Evolutionary conservation across 2,113 vertebrate genomes (phyloP), one percentile per base, ranked within the genome.

Genomic region (Lates calcarifer): DNA sequence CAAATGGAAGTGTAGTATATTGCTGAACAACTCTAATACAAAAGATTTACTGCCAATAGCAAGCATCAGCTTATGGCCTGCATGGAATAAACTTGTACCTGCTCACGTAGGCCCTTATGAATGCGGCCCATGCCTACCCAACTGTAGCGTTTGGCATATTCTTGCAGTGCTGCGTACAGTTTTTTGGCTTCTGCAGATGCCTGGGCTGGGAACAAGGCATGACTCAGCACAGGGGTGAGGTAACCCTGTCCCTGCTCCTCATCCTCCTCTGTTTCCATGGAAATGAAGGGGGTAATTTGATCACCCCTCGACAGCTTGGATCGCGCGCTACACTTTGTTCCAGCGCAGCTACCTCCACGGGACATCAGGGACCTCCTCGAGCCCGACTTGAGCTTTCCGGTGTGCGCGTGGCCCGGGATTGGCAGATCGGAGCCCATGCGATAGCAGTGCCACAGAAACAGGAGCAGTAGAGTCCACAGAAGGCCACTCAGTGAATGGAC

Each of bases 401-500:
- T 55, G 26, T 93, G 91, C 0, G 74, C 35, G 11, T 92, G 88
- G 51, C 65, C 92, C 31, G 89, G 86, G 56, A 88, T 86, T 5
- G 95, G 92, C 57, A 91, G 86, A 81, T 96, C 94, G 0, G 94
- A 95, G 18, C 97, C 97, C 56, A 97, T 92, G 1, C 96, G 94
- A 65, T 97, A 97, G 77, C 97, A 97, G 89, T 97, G 96, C 96
- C 97, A 97, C 63, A 97, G 93, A 71, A 97, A 97, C 35, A 97
- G 94, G 28, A 97, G 91, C 47, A 96, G 93, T 2, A 97, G 78
- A 29, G 95, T 95, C 91, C 95, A 96, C 69, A 97, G 92, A 57
- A 97, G 88, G 31, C 96, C 95, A 0, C 94, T 94, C 22, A 96
- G 90, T 1, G 96, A 95, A 33, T 89, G 95, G 77, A 93, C 93